Conservation (phyloP, 2,888 invertebrate genomes). For the Lycia hirtaria region DNA sequence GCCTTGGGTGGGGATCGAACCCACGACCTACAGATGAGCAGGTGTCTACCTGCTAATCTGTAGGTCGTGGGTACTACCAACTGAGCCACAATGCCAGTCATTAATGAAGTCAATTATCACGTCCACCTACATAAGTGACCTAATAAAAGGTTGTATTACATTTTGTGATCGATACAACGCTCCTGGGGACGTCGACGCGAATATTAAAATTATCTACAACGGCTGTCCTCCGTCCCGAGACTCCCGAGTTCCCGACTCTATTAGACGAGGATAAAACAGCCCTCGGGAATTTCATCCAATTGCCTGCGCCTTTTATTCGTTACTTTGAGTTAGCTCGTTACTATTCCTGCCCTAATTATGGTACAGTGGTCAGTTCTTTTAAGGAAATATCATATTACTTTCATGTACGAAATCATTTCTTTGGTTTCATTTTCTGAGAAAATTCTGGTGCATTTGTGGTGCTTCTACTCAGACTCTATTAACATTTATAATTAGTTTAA, state of each 20-base stretch:
- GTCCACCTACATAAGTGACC: constrained; percentile 50
- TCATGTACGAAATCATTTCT: too few species aligned
- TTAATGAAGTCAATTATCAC: too few species aligned
- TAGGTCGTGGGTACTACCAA: too few species aligned
- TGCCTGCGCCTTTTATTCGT: constrained; percentile 64
- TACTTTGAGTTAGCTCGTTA: constrained; percentile 49
- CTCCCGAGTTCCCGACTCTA: constrained; percentile 60
- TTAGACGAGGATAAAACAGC: constrained; percentile 69
- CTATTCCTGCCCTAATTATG: constrained; percentile 38
- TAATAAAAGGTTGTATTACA: constrained; percentile 52
- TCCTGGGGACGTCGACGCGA: constrained; percentile 63
- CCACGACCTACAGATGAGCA: too few species aligned
- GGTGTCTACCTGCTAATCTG: too few species aligned
- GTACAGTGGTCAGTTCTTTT: constrained; percentile 33
- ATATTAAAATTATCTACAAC: constrained; percentile 78
- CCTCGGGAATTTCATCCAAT: constrained; percentile 75
- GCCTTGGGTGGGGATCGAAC: too few species aligned
- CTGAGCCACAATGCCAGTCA: too few species aligned
- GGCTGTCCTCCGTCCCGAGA: constrained; percentile 40
- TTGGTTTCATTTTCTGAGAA: too few species aligned
- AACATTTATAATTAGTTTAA: too few species aligned
- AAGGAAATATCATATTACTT: not conserved
- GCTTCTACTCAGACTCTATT: too few species aligned
- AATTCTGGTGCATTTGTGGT: too few species aligned
- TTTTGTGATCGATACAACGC: constrained; percentile 60